Conservation (phyloP, 2,113 vertebrate species). For the Dasyprocta punctata region DNA sequence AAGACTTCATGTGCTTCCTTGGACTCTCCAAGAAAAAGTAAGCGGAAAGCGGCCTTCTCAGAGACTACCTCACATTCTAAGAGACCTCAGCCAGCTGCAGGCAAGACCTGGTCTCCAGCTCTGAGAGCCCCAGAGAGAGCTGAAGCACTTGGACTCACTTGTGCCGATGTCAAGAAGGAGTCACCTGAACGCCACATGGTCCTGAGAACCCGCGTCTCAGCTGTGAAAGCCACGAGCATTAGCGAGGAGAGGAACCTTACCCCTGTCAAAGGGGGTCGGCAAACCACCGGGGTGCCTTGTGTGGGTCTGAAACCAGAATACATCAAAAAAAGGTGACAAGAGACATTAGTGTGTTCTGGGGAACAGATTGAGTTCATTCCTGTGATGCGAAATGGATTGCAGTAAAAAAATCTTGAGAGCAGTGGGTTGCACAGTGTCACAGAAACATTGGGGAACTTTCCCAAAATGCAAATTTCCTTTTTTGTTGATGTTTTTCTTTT, state of each 20-base stretch:
- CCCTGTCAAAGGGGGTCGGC: neutral
- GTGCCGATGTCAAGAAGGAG: constrained; percentile 4
- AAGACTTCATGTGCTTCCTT: neutral
- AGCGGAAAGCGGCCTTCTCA: constrained; percentile 82
- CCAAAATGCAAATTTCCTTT: neutral
- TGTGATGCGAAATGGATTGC: neutral
- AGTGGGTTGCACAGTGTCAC: neutral
- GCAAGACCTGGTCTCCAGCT: neutral
- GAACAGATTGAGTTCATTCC: neutral
- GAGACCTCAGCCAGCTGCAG: constrained; percentile 9
- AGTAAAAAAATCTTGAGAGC: neutral
- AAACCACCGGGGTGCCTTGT: neutral
- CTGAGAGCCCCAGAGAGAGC: constrained; percentile 41
- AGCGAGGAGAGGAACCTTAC: neutral
- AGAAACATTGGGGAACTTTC: neutral
- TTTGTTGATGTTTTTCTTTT: neutral
- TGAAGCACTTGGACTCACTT: neutral
- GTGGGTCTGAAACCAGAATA: constrained; percentile 49
- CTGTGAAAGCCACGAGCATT: neutral
- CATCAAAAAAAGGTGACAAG: constrained; percentile 63
- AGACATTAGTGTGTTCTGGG: neutral
- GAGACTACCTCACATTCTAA: constrained; percentile 84
- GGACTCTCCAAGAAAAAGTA: constrained; percentile 63
- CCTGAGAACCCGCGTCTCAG: constrained; percentile 48
- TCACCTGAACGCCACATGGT: neutral